These are phyloP conservation scores for Eptatretus atami DNA, from an alignment of 2,797 vertebrate genomes.

Conservation along the genomic window DNA sequence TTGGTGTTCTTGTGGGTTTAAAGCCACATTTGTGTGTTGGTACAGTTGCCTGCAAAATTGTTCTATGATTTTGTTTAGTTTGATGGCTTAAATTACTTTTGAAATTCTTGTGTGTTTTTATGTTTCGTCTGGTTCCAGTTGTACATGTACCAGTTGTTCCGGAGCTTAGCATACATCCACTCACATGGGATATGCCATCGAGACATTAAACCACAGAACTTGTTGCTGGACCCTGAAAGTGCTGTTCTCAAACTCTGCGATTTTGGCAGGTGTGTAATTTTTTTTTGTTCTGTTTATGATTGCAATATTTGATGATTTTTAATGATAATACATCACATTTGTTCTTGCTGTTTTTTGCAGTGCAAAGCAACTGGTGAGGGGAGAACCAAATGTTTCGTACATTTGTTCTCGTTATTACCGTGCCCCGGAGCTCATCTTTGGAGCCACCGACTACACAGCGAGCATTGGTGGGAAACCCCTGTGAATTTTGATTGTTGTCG, in stretches of 20 bases:
- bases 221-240: slow-evolving; percentile 65
- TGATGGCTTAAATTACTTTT: background rate
- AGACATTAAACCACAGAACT: slow-evolving; percentile 78
- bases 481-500: no score
- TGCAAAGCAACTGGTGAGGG: slow-evolving; percentile 57
- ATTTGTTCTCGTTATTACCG: slow-evolving; percentile 87
- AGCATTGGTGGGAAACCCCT: slow-evolving; percentile 36
- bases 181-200: slow-evolving; percentile 79
- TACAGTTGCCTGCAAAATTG: background rate
- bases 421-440: slow-evolving; percentile 72
- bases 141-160: slow-evolving; percentile 99
- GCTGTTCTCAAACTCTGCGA: slow-evolving; percentile 70
- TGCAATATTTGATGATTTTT: no score
- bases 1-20: no score
- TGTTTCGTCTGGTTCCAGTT: slow-evolving; percentile 22
- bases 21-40: background rate
- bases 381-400: slow-evolving; percentile 70
- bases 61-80: background rate
- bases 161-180: slow-evolving; percentile 81
- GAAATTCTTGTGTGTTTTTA: background rate
- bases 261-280: slow-evolving; percentile 45
- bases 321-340: background rate
- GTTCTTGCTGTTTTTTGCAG: slow-evolving; percentile 14
- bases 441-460: slow-evolving; percentile 70
- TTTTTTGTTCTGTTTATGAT: no score